A percentile compares a stretch with the other conserved stretches of the same genome.
phyloP scores from a whole-genome alignment of 2,797 vertebrate species.

The Clarias fuscus region DNA sequence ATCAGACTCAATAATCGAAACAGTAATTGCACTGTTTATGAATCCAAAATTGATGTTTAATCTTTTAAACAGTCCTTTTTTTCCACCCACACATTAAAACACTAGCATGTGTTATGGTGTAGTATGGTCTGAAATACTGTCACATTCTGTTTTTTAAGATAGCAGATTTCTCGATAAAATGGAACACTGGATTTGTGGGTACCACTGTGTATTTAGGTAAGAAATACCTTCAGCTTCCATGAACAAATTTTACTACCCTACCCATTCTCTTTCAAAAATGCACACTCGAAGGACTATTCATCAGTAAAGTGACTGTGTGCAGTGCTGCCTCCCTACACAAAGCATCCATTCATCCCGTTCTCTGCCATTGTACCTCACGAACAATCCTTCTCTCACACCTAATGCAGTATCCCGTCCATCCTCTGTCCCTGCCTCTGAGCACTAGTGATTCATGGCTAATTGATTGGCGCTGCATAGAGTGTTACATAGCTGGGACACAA shows the following conservation, averaged over 20 bases:
- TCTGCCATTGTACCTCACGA: constrained; percentile 49
- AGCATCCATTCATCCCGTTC: constrained; percentile 54
- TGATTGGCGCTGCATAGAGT: constrained; percentile 42
- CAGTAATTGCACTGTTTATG: background rate
- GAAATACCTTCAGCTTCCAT: background rate
- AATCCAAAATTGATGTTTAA: background rate
- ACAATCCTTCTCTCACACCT: constrained; percentile 44
- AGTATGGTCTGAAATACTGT: background rate
- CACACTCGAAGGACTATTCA: constrained; percentile 25
- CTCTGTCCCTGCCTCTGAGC: constrained; percentile 40
- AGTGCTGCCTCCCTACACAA: constrained; percentile 44
- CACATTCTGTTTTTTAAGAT: background rate
- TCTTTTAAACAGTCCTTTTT: background rate
- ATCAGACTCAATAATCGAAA: background rate
- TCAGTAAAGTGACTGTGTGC: constrained; percentile 45
- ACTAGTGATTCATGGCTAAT: constrained; percentile 58
- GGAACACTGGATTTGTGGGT: background rate
- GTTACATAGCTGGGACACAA: constrained; percentile 33
- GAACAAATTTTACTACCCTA: background rate
- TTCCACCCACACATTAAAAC: background rate
- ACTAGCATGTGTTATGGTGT: background rate
- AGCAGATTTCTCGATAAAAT: background rate
- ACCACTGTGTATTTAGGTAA: background rate
- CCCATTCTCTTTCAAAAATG: constrained; percentile 11
- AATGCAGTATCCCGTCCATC: constrained; percentile 35